A percentile compares a stretch with the other conserved stretches of the same genome.
Conservation (phyloP, 2,797 vertebrate genomes). For the Crocodylus rhombifer region DNA sequence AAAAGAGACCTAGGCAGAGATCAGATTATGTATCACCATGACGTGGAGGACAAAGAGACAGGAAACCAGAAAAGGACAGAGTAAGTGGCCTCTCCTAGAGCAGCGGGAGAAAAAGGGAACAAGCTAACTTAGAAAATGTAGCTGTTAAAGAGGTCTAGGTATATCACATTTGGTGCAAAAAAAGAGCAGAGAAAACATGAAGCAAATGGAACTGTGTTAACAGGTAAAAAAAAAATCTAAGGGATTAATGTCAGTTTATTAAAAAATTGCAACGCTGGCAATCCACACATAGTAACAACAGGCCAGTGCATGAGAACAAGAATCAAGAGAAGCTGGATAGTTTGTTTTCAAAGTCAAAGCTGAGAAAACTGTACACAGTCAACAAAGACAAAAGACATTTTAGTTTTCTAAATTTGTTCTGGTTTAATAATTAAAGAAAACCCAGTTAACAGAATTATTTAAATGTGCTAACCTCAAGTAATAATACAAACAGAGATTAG, state of each 20-base stretch:
- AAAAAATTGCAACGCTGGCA: not conserved
- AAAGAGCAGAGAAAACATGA: not conserved
- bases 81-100: not conserved
- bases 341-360: not conserved
- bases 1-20: not conserved
- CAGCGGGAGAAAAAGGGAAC: not conserved
- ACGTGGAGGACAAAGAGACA: not conserved
- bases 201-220: not conserved
- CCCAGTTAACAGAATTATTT: not conserved
- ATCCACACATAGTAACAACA: not conserved
- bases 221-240: not conserved
- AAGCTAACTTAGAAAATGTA: not conserved
- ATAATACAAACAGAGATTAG: not conserved
- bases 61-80: not conserved
- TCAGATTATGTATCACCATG: not conserved
- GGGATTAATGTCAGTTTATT: not conserved
- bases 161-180: too few relatives aligned
- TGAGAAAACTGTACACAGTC: not conserved
- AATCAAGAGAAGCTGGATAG: not conserved
- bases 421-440: not conserved
- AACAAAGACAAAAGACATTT: not conserved
- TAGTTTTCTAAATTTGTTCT: not conserved
- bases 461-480: not conserved
- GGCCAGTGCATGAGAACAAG: not conserved
- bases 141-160: too few relatives aligned